Base-by-base conservation (phyloP, 2,797 vertebrate species). In the Vultur gryphus region DNA sequence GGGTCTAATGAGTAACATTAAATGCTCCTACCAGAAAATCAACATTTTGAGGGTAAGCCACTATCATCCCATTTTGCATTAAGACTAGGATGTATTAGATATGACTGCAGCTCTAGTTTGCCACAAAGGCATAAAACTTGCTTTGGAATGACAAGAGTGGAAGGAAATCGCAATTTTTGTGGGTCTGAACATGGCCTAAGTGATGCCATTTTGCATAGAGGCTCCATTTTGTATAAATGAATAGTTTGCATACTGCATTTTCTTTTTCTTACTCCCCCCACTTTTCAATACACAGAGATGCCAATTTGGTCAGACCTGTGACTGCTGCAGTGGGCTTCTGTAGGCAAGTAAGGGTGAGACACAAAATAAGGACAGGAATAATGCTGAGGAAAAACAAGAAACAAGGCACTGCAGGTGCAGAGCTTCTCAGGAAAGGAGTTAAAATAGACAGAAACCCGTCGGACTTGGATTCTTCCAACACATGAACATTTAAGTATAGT, bases 1-100 rank as follows among this genome's bases (percentile, higher is more conserved):
- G 39, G 51, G 39, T 89, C 69, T 93, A 93, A 95, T 87, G 77
- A 91, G 66, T 67, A 87, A 75, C 66, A 87, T 82, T 93, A 92
- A 90, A 91, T 87, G 48, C 9, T 79, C 17, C 73, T 87, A 64
- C 65, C 57, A 75, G 76, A 79, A 91, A 78, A 93, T 67, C 72
- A 86, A 31, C 62, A 16, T 82, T 89, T 13, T 79, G 20, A 39
- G 69, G 21, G 4, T 70, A 87, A 90, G n/a, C 59, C 67, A 39
- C 87, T 82, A 43, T 71, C 57, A 58, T 54, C 83, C 51, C 39
- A 49, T 57, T 86, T 86, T 93, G 52, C 64, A 78, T 59, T 77
- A 66, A 66, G 46, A 43, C 5, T 29, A 35, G 48, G 23, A 41
- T 62, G 37, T 43, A 21, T 58, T 90, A 64, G 35, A 5, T 57